A percentile compares a stretch with the other conserved stretches of the same genome.
Conservation (phyloP, 1,140 invertebrate species). For the Phymorhynchus buccinoides region DNA sequence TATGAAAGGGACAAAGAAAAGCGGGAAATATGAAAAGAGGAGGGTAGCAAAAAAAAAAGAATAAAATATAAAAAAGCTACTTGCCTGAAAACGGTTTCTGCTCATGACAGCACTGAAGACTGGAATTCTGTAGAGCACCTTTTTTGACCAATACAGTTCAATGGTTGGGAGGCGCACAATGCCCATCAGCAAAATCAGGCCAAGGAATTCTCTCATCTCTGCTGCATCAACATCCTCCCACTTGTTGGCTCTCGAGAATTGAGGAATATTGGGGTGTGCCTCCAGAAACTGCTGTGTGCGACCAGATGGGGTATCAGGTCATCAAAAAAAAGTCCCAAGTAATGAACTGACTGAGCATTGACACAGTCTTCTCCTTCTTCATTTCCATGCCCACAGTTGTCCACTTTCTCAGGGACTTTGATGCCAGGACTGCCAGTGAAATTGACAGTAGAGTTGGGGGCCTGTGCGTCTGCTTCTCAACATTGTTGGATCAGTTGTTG, state of each 20-base stretch:
- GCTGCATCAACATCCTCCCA: not conserved
- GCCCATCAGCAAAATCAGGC: not conserved
- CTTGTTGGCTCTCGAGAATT: not conserved
- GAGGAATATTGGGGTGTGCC: not conserved
- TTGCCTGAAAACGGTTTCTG: not conserved
- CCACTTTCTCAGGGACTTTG: too few species aligned
- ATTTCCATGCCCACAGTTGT: too few species aligned
- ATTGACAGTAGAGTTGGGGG: not conserved
- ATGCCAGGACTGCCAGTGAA: not conserved
- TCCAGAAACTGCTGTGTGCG: not conserved
- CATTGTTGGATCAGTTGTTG: not conserved
- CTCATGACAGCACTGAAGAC: slow-evolving; percentile 6
- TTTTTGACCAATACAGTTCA: slow-evolving; percentile 2
- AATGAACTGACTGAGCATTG: not conserved
- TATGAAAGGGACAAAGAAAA: not conserved
- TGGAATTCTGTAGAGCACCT: not conserved
- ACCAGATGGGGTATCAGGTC: not conserved
- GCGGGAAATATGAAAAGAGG: not conserved
- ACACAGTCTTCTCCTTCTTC: too few species aligned
- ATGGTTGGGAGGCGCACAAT: not conserved
- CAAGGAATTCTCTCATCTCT: slow-evolving; percentile 8
- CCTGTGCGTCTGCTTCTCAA: not conserved
- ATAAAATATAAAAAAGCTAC: not conserved
- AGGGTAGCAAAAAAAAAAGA: not conserved
- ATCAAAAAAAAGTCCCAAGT: not conserved